Conservation (phyloP, 1,140 invertebrate genomes). For the Oncopodura yosiiana region DNA sequence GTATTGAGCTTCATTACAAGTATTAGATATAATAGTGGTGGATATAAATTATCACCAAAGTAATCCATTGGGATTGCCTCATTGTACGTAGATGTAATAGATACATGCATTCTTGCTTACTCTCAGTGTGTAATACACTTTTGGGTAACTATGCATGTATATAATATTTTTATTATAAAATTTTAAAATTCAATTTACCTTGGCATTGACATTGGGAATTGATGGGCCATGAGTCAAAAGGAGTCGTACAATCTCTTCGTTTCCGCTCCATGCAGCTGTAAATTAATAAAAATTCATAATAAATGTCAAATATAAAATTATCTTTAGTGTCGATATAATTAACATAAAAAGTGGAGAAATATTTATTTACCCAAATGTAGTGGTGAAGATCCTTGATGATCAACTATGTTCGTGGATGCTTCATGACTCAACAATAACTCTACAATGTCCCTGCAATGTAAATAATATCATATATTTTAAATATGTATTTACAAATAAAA, state of each 20-base stretch:
- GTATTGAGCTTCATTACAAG: no score
- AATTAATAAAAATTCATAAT: background rate
- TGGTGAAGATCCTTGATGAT: slow-evolving; percentile 72
- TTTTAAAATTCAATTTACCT: slow-evolving; percentile 47
- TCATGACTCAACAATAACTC: slow-evolving; percentile 72
- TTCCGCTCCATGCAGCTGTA: slow-evolving; percentile 68
- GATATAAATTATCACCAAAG: no score
- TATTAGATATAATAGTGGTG: no score
- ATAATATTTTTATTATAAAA: no score
- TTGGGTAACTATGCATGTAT: no score
- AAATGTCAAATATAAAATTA: background rate
- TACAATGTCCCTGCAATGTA: slow-evolving; percentile 68
- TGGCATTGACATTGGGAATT: slow-evolving; percentile 68
- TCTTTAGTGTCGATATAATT: background rate
- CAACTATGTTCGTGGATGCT: slow-evolving; percentile 76
- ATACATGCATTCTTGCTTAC: no score
- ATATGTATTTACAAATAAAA: background rate
- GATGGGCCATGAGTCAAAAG: slow-evolving; percentile 64
- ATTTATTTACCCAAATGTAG: slow-evolving; percentile 58
- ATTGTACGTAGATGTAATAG: no score
- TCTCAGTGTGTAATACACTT: no score
- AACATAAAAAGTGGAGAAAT: background rate
- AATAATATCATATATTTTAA: slow-evolving; percentile 1
- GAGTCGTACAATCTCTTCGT: slow-evolving; percentile 68
- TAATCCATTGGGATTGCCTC: no score